Conservation (phyloP, 2,113 vertebrate genomes). For the Pituophis catenifer region DNA sequence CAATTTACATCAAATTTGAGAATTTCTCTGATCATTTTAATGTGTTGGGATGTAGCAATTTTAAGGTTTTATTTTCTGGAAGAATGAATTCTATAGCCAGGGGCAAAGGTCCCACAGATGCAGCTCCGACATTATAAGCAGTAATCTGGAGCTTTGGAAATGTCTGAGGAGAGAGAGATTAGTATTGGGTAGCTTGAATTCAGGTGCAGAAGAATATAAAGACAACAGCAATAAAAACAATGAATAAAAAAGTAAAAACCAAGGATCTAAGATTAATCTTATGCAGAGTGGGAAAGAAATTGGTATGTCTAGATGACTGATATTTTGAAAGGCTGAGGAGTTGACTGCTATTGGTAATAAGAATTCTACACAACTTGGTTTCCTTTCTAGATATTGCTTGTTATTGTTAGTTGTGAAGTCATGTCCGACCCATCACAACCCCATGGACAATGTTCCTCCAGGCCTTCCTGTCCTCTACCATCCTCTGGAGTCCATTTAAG, state of each 20-base stretch:
- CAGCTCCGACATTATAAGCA: neutral
- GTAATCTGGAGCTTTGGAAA: neutral
- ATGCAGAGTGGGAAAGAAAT: neutral
- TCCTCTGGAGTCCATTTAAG: too few species aligned
- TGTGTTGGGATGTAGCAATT: neutral
- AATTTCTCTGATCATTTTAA: neutral
- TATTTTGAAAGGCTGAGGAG: neutral
- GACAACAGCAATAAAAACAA: neutral
- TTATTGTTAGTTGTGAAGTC: too few species aligned
- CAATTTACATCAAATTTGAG: neutral
- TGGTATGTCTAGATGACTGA: neutral
- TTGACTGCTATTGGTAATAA: neutral
- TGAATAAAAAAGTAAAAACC: neutral
- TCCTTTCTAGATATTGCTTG: neutral
- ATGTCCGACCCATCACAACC: too few species aligned
- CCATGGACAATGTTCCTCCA: too few species aligned
- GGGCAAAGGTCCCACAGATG: neutral
- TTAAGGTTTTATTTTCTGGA: neutral
- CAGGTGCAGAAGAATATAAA: neutral
- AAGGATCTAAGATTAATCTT: neutral
- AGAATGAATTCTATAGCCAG: neutral
- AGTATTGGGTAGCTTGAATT: neutral
- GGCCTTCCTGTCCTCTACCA: too few species aligned
- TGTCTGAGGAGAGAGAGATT: neutral
- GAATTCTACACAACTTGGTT: neutral